phyloP scores from a whole-genome alignment of 2,113 vertebrate species.

The Sigmodon hispidus region DNA sequence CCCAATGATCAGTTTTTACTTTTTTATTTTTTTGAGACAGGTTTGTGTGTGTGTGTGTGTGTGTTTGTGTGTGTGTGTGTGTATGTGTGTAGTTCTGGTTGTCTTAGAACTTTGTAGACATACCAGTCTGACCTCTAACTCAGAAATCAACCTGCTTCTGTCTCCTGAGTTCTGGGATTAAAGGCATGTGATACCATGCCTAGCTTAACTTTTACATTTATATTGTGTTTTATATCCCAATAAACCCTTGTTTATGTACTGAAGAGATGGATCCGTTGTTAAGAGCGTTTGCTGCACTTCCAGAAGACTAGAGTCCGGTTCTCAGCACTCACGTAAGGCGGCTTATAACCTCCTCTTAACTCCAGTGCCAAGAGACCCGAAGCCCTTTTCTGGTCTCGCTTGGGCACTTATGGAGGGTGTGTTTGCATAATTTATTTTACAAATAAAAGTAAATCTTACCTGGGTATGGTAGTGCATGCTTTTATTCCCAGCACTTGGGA shows the following conservation, averaged over 20 bases:
- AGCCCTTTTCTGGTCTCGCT: too few species aligned
- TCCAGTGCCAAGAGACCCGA: background rate
- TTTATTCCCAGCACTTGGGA: background rate
- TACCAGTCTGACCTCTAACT: background rate
- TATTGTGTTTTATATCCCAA: constrained; percentile 29
- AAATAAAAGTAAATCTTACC: background rate
- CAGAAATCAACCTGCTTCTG: too few species aligned
- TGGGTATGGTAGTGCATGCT: background rate
- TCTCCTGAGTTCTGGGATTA: background rate
- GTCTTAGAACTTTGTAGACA: background rate
- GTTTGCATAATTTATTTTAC: background rate
- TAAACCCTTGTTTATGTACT: background rate
- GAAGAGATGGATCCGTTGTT: background rate
- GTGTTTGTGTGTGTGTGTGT: too few species aligned
- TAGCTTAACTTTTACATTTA: background rate
- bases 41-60: too few species aligned
- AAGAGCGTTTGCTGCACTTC: background rate
- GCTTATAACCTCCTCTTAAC: too few species aligned
- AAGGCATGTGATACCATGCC: background rate
- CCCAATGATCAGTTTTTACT: background rate
- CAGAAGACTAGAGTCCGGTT: background rate
- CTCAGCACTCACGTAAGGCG: background rate
- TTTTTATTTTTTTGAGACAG: background rate
- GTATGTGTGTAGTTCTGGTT: background rate
- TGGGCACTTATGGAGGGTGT: background rate